Conservation (phyloP, 2,888 invertebrate species). For the Orthosia incerta region DNA sequence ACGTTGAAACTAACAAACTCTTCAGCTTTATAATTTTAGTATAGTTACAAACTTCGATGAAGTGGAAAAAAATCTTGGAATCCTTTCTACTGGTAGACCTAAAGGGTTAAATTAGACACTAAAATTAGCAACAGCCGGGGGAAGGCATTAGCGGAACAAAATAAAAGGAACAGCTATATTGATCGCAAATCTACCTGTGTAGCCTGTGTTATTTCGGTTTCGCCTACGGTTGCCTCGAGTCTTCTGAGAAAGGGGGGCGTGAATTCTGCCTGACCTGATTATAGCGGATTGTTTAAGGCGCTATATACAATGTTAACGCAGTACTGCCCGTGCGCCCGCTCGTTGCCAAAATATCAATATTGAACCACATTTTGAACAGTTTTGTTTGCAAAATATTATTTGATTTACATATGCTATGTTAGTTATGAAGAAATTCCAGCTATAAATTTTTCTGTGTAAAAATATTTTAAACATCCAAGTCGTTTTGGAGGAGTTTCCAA, state of each 20-base stretch:
- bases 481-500: too few relatives aligned
- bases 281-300: slow-evolving; percentile 38
- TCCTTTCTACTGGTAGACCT: slow-evolving; percentile 3
- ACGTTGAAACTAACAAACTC: too few relatives aligned
- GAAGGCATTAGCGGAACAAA: slow-evolving; percentile 33
- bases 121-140: slow-evolving; percentile 20
- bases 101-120: slow-evolving; percentile 11
- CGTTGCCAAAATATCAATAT: too few relatives aligned
- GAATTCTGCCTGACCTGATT: slow-evolving; percentile 58
- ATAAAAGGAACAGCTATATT: slow-evolving; percentile 48
- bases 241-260: slow-evolving; percentile 63
- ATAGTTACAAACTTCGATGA: not conserved
- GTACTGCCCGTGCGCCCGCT: too few relatives aligned
- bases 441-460: too few relatives aligned
- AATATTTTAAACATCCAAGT: too few relatives aligned
- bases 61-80: not conserved
- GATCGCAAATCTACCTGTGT: slow-evolving; percentile 54
- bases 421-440: too few relatives aligned
- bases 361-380: too few relatives aligned
- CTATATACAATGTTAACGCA: too few relatives aligned
- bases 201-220: slow-evolving; percentile 49
- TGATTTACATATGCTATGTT: too few relatives aligned
- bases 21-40: too few relatives aligned
- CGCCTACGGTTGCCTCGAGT: slow-evolving; percentile 36
- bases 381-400: too few relatives aligned